Conservation (phyloP, 2,888 invertebrate genomes). For the Thalpophila matura region DNA sequence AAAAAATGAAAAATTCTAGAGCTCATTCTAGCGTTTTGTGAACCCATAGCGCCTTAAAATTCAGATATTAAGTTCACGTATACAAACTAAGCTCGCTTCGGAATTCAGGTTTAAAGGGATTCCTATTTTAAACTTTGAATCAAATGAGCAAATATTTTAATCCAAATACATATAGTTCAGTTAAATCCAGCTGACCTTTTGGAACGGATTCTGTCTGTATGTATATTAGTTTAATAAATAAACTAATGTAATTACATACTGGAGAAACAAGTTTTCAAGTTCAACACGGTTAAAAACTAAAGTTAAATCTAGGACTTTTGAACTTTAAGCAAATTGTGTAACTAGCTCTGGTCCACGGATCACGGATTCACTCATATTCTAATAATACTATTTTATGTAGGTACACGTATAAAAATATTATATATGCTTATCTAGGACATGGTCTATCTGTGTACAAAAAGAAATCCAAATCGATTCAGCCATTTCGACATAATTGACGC, state of each 20-base stretch:
- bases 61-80: conserved; percentile 18
- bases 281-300: not conserved
- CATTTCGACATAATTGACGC: no score
- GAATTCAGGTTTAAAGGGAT: conserved; percentile 35
- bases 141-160: conserved; percentile 48
- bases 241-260: conserved; percentile 17
- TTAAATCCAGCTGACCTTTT: conserved; percentile 36
- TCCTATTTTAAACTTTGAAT: conserved; percentile 42
- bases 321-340: not conserved
- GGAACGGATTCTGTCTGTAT: conserved; percentile 4
- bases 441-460: no score
- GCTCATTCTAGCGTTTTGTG: no score
- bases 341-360: no score
- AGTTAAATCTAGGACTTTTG: not conserved
- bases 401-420: no score
- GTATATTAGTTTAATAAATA: conserved; percentile 21
- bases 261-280: not conserved
- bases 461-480: no score
- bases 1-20: no score
- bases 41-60: no score
- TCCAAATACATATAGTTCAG: conserved; percentile 25
- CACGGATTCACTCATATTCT: no score
- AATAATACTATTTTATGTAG: no score
- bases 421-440: no score
- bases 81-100: conserved; percentile 24